Percentiles rank a stretch among this genome's conserved stretches.
Conservation (phyloP, 2,888 invertebrate species). For the Troides helena region DNA sequence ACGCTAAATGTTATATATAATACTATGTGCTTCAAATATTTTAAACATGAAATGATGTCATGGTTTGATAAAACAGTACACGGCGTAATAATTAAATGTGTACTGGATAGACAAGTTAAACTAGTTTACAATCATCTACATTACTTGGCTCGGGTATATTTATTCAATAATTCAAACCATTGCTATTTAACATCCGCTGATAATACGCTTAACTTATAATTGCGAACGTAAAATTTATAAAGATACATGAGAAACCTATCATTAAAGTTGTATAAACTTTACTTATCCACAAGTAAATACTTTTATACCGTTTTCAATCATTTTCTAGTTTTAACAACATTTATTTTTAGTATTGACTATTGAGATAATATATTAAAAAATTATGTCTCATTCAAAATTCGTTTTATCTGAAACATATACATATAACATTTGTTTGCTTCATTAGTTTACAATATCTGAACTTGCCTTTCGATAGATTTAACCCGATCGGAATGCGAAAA, state of each 20-base stretch:
- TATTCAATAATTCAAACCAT: constrained; percentile 19
- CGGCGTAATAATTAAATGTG: not conserved
- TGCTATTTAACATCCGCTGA: constrained; percentile 8
- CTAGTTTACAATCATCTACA: constrained; percentile 20
- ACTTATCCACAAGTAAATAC: not conserved
- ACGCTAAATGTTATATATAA: no score
- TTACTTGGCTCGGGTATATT: constrained; percentile 15
- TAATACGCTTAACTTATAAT: constrained; percentile 3
- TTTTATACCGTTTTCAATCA: not conserved
- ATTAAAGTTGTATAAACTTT: no score
- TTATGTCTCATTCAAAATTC: not conserved
- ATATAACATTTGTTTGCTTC: no score
- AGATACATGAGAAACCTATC: no score
- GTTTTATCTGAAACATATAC: no score
- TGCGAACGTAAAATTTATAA: no score
- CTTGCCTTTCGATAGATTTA: no score
- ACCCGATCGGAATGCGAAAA: not conserved
- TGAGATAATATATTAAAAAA: not conserved
- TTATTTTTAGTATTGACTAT: not conserved
- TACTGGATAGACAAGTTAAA: constrained; percentile 23
- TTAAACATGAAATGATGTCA: not conserved
- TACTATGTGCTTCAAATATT: not conserved
- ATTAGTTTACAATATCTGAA: no score
- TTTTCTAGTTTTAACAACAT: not conserved
- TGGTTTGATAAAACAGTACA: not conserved